These are phyloP conservation scores for Elephas maximus DNA, from an alignment of 2,113 vertebrate species.

Conservation along the genomic window DNA sequence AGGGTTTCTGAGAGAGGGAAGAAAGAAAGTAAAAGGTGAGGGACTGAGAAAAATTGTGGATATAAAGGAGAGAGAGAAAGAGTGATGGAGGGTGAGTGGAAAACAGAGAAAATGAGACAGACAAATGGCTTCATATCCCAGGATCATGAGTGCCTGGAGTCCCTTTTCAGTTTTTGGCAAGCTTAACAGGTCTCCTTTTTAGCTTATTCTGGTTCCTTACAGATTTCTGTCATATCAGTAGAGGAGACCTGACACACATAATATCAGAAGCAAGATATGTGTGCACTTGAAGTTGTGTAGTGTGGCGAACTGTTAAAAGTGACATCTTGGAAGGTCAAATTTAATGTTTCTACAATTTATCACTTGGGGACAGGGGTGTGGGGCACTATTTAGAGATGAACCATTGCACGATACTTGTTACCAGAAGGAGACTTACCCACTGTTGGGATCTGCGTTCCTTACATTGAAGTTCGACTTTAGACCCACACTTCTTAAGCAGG, in stretches of 20 bases:
- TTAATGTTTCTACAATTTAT: neutral
- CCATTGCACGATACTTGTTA: neutral
- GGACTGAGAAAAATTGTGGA: neutral
- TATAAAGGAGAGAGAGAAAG: too few species aligned
- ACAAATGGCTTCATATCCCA: neutral
- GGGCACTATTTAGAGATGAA: neutral
- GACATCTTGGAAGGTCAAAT: neutral
- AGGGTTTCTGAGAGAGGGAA: neutral
- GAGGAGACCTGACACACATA: neutral
- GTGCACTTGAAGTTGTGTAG: too few species aligned
- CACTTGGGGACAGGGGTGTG: neutral
- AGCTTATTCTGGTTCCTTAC: neutral
- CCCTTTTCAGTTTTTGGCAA: neutral
- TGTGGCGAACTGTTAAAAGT: neutral
- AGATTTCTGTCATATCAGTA: neutral
- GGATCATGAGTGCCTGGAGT: too few species aligned
- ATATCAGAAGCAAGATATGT: rapidly evolving
- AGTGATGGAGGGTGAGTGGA: neutral
- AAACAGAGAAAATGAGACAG: neutral
- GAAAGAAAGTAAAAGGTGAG: too few species aligned
- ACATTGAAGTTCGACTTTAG: neutral
- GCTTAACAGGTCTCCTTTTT: neutral
- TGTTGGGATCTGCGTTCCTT: neutral
- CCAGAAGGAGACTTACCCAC: neutral
- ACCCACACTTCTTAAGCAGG: neutral